A percentile compares a stretch with the other conserved stretches of the same genome.
Conservation (phyloP, 2,113 vertebrate genomes). For the Seriola aureovittata region DNA sequence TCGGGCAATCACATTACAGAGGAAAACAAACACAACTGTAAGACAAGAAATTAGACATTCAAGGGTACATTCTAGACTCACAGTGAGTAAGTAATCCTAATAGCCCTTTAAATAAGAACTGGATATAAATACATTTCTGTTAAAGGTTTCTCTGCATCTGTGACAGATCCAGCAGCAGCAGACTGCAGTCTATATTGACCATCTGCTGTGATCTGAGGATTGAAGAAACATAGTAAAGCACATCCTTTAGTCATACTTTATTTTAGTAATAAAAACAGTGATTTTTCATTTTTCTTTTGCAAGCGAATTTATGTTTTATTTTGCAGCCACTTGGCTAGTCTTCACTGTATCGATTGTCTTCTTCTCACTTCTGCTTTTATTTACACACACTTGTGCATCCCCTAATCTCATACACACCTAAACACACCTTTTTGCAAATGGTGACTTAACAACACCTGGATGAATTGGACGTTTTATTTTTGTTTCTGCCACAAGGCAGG, state of each 20-base stretch:
- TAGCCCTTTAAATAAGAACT: conserved; percentile 30
- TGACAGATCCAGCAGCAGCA: conserved; percentile 29
- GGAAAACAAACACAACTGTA: conserved; percentile 62
- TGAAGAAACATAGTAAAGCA: conserved; percentile 8
- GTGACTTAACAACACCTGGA: not conserved
- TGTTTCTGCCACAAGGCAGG: conserved; percentile 1
- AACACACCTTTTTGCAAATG: not conserved
- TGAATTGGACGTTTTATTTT: conserved; percentile 24
- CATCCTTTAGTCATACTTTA: conserved; percentile 21
- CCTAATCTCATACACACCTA: not conserved
- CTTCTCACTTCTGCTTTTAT: not conserved
- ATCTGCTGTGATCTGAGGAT: conserved; percentile 54
- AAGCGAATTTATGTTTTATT: conserved; percentile 6
- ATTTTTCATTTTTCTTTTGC: not conserved
- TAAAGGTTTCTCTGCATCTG: conserved; percentile 30
- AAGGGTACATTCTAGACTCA: not conserved
- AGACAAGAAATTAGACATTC: conserved; percentile 57
- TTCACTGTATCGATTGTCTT: not conserved
- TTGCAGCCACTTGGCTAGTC: conserved; percentile 13
- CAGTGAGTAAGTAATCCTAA: conserved; percentile 12
- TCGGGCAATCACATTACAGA: conserved; percentile 56
- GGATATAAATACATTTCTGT: conserved; percentile 35
- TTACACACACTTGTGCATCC: conserved; percentile 2
- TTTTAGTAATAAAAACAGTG: conserved; percentile 15
- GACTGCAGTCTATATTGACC: conserved; percentile 32